Evolutionary conservation across 2,888 invertebrate genomes (phyloP).

Genomic region (Mesorhabditis sp.): DNA sequence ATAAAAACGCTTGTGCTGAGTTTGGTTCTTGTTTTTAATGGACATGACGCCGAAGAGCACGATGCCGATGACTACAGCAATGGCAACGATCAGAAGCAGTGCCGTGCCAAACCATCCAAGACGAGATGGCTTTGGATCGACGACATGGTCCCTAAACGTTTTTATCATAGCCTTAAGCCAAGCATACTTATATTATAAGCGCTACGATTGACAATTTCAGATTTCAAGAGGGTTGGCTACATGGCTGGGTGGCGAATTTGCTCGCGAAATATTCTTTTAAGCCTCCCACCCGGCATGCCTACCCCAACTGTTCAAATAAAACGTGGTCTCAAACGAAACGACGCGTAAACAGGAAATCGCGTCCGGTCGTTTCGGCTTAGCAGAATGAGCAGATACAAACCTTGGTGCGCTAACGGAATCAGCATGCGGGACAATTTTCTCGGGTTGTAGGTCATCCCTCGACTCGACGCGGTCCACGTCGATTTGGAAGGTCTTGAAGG

Average conservation of each 20-base stretch:
- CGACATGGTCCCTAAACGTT: constrained; percentile 78
- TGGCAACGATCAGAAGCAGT: constrained; percentile 74
- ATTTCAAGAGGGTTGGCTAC: constrained; percentile 62
- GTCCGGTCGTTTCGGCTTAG: too few relatives aligned
- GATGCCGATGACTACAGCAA: constrained; percentile 77
- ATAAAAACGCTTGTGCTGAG: constrained; percentile 81
- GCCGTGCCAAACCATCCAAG: constrained; percentile 84
- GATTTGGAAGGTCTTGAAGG: constrained; percentile 85
- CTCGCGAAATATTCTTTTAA: background rate
- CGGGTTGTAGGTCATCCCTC: too few relatives aligned
- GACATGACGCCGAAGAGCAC: constrained; percentile 85
- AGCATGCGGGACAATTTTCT: too few relatives aligned
- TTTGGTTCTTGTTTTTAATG: constrained; percentile 86
- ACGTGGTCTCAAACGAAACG: too few relatives aligned
- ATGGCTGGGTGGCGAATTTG: constrained; percentile 10
- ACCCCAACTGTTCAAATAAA: too few relatives aligned
- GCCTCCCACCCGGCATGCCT: constrained; percentile 13
- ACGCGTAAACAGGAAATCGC: too few relatives aligned
- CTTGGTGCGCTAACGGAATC: too few relatives aligned
- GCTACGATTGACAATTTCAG: too few relatives aligned
- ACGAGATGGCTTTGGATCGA: constrained; percentile 79
- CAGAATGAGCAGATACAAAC: too few relatives aligned
- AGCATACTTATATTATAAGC: too few relatives aligned
- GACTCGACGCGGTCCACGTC: constrained; percentile 68
- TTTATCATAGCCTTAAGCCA: too few relatives aligned